Conservation (phyloP, 2,113 vertebrate genomes). For the Coptodon rendalli region DNA sequence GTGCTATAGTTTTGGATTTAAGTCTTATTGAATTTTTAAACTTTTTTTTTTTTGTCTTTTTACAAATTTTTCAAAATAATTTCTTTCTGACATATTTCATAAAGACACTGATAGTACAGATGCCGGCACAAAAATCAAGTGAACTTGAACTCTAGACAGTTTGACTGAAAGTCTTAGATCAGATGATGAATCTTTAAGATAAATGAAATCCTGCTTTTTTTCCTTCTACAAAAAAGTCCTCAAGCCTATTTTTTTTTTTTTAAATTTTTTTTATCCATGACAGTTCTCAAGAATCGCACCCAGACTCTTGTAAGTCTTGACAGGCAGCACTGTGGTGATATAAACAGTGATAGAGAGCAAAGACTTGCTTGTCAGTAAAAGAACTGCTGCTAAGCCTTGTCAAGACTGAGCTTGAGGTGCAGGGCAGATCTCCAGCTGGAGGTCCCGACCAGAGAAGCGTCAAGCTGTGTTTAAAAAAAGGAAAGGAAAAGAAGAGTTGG, state of each 20-base stretch:
- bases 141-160: not conserved
- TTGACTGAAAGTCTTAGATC: not conserved
- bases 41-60: not conserved
- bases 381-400: not conserved
- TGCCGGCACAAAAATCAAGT: not conserved
- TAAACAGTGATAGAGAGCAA: slow-evolving; percentile 5
- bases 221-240: not conserved
- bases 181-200: not conserved
- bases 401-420: not conserved
- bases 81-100: not conserved
- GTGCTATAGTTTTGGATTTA: not conserved
- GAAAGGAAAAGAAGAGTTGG: not conserved
- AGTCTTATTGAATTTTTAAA: not conserved
- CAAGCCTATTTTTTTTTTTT: not conserved
- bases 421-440: not conserved
- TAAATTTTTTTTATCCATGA: not conserved
- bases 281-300: not conserved
- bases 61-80: not conserved
- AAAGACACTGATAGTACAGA: not conserved
- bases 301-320: slow-evolving; percentile 15
- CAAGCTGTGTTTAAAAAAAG: not conserved
- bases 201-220: not conserved
- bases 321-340: not conserved
- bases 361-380: not conserved
- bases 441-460: not conserved